phyloP scores from a whole-genome alignment of 1,140 invertebrate genomes.

The Zaprionus capensis region DNA sequence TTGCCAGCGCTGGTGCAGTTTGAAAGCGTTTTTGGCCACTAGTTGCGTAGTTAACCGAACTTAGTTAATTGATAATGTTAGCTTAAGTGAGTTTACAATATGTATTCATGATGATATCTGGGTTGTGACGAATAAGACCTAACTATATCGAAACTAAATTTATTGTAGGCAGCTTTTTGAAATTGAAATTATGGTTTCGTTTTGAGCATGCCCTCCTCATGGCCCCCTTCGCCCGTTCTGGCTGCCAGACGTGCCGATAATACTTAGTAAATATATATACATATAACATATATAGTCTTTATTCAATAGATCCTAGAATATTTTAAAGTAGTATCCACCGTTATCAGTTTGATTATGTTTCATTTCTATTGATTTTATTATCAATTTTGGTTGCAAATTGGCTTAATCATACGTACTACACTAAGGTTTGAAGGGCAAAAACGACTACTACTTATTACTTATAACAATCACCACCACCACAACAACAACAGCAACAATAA shows the following conservation, averaged over 20 bases:
- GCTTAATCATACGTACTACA: slow-evolving; percentile 38
- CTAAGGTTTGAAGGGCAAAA: slow-evolving; percentile 37
- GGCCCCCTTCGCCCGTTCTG: slow-evolving; percentile 21
- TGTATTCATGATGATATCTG: neutral
- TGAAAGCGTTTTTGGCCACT: slow-evolving; percentile 44
- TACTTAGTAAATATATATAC: slow-evolving; percentile 10
- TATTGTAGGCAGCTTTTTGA: slow-evolving; percentile 40
- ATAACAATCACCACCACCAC: slow-evolving; percentile 27
- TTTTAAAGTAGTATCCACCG: slow-evolving; percentile 15
- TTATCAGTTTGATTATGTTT: slow-evolving; percentile 12
- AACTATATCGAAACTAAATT: neutral
- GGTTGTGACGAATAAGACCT: neutral
- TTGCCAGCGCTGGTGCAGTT: slow-evolving; percentile 49
- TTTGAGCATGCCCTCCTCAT: slow-evolving; percentile 46
- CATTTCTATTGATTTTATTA: slow-evolving; percentile 7
- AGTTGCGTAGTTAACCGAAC: slow-evolving; percentile 40
- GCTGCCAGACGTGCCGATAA: slow-evolving; percentile 11
- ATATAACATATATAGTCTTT: slow-evolving; percentile 10
- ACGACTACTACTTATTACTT: slow-evolving; percentile 21
- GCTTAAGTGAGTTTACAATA: slow-evolving; percentile 11
- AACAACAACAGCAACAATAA: slow-evolving; percentile 6
- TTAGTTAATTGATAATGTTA: slow-evolving; percentile 33
- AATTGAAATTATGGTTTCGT: slow-evolving; percentile 25
- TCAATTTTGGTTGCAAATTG: slow-evolving; percentile 63
- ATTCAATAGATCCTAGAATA: slow-evolving; percentile 17